Evolutionary conservation across 2,113 vertebrate genomes (phyloP).

Genomic region (Chamaetylas fuelleborni): DNA sequence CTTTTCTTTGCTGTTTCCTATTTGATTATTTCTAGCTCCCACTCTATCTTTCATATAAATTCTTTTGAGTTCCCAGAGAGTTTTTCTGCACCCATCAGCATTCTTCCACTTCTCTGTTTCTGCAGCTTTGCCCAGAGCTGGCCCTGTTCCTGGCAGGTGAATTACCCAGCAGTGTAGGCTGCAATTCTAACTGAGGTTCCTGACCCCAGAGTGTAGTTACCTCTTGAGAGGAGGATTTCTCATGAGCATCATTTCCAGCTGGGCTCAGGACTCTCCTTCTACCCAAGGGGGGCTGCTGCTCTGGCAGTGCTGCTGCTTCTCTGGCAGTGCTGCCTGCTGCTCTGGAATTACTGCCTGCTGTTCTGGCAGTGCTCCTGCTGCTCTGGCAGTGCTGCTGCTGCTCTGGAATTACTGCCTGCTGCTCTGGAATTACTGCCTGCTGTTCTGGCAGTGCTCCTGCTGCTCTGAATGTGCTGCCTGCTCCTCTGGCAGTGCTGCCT

Average conservation of each 20-base stretch:
- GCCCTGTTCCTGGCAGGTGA: neutral
- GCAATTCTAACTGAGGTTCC: neutral
- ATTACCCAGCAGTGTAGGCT: neutral
- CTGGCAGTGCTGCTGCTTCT: neutral
- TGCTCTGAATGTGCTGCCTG: too few relatives aligned
- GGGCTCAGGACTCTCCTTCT: neutral
- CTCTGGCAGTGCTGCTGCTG: too few relatives aligned
- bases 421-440: too few relatives aligned
- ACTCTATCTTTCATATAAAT: neutral
- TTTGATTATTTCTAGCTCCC: neutral
- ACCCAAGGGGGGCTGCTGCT: neutral
- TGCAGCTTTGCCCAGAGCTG: neutral
- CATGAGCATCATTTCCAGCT: neutral
- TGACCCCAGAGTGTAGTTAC: neutral
- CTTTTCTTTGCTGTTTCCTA: neutral
- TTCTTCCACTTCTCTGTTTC: neutral
- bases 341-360: too few relatives aligned
- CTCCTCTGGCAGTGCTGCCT: too few relatives aligned
- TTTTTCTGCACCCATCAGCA: neutral
- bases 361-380: too few relatives aligned
- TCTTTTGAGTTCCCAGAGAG: neutral
- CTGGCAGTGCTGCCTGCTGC: too few relatives aligned
- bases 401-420: too few relatives aligned
- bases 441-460: too few relatives aligned
- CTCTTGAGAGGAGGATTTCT: neutral